These are phyloP conservation scores for Erpetoichthys calabaricus DNA, from an alignment of 2,797 vertebrate species.

Conservation along the genomic window DNA sequence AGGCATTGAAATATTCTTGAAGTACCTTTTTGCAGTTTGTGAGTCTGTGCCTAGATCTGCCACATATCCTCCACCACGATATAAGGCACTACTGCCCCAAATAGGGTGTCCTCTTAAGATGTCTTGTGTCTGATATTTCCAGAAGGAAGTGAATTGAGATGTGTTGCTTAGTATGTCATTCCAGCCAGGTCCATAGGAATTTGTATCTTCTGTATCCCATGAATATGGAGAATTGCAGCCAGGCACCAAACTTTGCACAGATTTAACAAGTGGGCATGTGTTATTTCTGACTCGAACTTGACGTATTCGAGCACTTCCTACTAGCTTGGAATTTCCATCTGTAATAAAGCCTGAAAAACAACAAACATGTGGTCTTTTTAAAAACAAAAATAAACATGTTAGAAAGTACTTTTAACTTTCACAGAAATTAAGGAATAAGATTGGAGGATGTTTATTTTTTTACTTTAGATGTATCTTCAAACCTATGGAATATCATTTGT, in stretches of 20 bases:
- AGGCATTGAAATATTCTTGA: no score
- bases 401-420: not conserved
- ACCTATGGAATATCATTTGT: no score
- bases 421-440: no score
- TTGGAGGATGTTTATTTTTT: no score
- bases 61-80: slow-evolving; percentile 78
- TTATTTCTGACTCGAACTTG: slow-evolving; percentile 70
- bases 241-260: slow-evolving; percentile 34
- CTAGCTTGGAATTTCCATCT: slow-evolving; percentile 84
- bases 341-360: slow-evolving; percentile 76
- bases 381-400: not conserved
- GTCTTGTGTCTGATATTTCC: slow-evolving; percentile 73
- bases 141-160: slow-evolving; percentile 36
- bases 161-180: slow-evolving; percentile 30
- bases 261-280: slow-evolving; percentile 47
- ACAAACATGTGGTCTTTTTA: no score
- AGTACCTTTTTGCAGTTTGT: slow-evolving; percentile 61
- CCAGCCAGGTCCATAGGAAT: slow-evolving; percentile 64
- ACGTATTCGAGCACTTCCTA: slow-evolving; percentile 74
- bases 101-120: slow-evolving; percentile 50
- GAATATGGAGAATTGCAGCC: slow-evolving; percentile 67
- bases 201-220: slow-evolving; percentile 66
- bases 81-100: slow-evolving; percentile 70
- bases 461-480: no score
- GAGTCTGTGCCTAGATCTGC: slow-evolving; percentile 62